Conservation (phyloP, 92 coral and sea anemone species). For the Chrysogorgia sp. region DNA sequence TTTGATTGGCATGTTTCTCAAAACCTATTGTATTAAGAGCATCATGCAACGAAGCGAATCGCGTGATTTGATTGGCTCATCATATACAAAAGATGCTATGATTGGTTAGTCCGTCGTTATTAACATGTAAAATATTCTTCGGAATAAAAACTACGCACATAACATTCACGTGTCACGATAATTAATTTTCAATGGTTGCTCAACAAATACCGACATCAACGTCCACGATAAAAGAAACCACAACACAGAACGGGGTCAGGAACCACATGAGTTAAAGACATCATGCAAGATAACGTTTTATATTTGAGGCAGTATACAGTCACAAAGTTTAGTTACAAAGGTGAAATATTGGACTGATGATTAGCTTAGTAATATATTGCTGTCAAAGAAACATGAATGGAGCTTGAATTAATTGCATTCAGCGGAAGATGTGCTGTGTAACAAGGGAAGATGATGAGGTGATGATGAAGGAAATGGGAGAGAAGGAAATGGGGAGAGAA, state of each 20-base stretch:
- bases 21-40: constrained; percentile 23
- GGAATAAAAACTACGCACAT: neutral
- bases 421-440: too few species aligned
- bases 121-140: neutral
- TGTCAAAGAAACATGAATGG: too few species aligned
- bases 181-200: neutral
- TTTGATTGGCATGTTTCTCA: constrained; percentile 35
- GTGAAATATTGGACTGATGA: too few species aligned
- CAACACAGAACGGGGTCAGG: neutral
- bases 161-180: neutral
- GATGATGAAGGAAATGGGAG: too few species aligned
- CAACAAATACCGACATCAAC: neutral
- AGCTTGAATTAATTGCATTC: too few species aligned
- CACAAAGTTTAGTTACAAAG: too few species aligned
- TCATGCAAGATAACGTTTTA: too few species aligned
- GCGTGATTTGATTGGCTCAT: constrained; percentile 41
- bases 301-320: neutral
- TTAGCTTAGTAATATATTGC: too few species aligned
- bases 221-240: neutral
- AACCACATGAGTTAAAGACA: too few species aligned
- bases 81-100: constrained; percentile 1
- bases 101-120: constrained; percentile 6
- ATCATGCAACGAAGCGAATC: constrained; percentile 22
- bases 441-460: too few species aligned
- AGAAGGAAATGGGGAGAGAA: too few species aligned